Base-by-base conservation (phyloP, 2,113 vertebrate species). In the Ctenomys sociabilis region DNA sequence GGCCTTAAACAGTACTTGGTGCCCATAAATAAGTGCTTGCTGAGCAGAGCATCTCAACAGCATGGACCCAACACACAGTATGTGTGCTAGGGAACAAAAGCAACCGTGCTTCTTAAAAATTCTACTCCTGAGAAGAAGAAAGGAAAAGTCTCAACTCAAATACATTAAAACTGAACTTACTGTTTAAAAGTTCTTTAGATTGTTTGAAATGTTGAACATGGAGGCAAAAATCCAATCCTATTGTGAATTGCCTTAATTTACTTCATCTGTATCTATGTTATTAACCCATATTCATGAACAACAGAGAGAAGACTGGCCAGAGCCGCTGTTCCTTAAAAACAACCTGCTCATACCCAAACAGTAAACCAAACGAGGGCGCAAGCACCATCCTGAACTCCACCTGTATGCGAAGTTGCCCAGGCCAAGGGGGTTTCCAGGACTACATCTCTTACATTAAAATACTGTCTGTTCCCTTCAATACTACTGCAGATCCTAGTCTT, bases 101-200 rank as follows among this genome's bases (percentile, higher is more conserved):
- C 16, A 61, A 73, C 28, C 40, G 80, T 72, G 59, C 37, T 85
- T 85, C 84, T 70, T 78, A 83, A 72, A 84, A 85, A 85, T 72
- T 88, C 54, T 24, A 85, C 8, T 40, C 73, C 83, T 28, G 43
- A 68, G 45, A 64, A 92, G 43, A 84, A 72, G 43, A 72, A 80
- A 86, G 54, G 61, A 92, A 94, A 90, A 73, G 13, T 30, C 92
- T 37, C 88, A 37, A 83, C 75, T 91, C 66, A 88, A 86, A 54
- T 88, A 86, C 88, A 14, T 85, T 57, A 92, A 75, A 91, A 63
- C 40, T 9, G 9, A 59, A 22, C 28, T 10, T 40, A 68, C 22
- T 87, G 85, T 26, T 84, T 80, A 85, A 52, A 21, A 86, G 59
- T 5, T 93, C 30, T 88, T 70, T 0, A 73, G 32, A 37, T 19